Percentiles rank a stretch among this genome's conserved stretches.
These are phyloP conservation scores for Drosophila novamexicana DNA, from an alignment of 1,140 invertebrate species.

Conservation along the genomic window DNA sequence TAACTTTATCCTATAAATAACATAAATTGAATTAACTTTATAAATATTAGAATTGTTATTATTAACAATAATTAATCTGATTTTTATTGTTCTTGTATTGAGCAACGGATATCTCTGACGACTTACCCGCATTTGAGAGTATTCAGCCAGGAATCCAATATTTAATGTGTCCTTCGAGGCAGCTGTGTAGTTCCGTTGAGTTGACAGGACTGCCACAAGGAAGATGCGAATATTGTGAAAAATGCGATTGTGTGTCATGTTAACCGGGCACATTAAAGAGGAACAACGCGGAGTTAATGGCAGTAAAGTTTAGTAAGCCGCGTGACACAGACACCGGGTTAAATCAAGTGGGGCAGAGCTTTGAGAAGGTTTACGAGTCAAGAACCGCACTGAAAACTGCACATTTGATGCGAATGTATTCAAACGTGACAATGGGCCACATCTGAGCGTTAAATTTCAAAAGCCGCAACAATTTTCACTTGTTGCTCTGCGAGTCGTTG, in stretches of 20 bases:
- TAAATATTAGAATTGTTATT: too few species aligned
- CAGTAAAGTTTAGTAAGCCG: constrained; percentile 63
- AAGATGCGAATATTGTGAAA: constrained; percentile 40
- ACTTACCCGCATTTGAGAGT: constrained; percentile 77
- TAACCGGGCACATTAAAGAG: constrained; percentile 32
- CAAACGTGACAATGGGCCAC: not conserved
- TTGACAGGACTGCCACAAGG: constrained; percentile 28
- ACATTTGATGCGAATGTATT: constrained; percentile 1
- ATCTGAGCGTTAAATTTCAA: constrained; percentile 19
- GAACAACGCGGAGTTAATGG: constrained; percentile 44
- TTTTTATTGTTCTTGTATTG: not conserved
- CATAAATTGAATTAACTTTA: too few species aligned
- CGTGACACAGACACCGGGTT: constrained; percentile 48
- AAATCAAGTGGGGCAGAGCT: not conserved
- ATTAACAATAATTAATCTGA: not conserved
- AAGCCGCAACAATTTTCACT: constrained; percentile 20
- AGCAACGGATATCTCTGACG: too few species aligned
- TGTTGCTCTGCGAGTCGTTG: constrained; percentile 37
- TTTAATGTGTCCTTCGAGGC: constrained; percentile 67
- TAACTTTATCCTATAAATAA: too few species aligned
- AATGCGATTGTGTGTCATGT: constrained; percentile 25
- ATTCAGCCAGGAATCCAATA: constrained; percentile 80
- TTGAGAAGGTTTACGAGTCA: constrained; percentile 16
- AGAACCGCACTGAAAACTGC: constrained; percentile 13
- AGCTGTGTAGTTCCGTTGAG: constrained; percentile 19